A percentile compares a stretch with the other conserved stretches of the same genome.
Evolutionary conservation across 2,888 invertebrate genomes (phyloP).

Genomic region (Drosophila niveifrons): DNA sequence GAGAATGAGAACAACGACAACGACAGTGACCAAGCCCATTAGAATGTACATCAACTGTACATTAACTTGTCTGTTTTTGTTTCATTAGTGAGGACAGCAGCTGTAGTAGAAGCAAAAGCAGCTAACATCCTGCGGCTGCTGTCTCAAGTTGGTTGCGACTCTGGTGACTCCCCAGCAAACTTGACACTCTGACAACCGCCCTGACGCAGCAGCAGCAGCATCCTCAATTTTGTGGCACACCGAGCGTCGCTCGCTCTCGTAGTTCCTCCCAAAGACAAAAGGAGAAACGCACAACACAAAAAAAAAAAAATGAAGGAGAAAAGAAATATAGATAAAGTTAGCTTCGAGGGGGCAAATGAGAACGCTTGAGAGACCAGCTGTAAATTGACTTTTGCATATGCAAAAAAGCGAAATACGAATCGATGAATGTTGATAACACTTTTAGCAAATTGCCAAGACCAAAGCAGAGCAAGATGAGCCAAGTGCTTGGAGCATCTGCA

Average conservation of each 20-base stretch:
- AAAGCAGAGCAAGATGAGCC: slow-evolving; percentile 11
- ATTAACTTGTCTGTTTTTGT: slow-evolving; percentile 81
- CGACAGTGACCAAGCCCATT: slow-evolving; percentile 52
- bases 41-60: slow-evolving; percentile 79
- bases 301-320: neutral
- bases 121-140: slow-evolving; percentile 65
- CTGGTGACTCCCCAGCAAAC: slow-evolving; percentile 47
- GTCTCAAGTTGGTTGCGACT: slow-evolving; percentile 56
- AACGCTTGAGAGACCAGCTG: slow-evolving; percentile 30
- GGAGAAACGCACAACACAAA: too few species aligned
- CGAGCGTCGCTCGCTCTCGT: slow-evolving; percentile 1
- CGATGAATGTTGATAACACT: slow-evolving; percentile 50
- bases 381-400: slow-evolving; percentile 66
- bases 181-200: slow-evolving; percentile 62
- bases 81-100: slow-evolving; percentile 70
- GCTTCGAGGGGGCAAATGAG: slow-evolving; percentile 1
- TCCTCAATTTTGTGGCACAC: slow-evolving; percentile 21
- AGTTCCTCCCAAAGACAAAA: slow-evolving; percentile 3
- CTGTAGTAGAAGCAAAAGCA: slow-evolving; percentile 20
- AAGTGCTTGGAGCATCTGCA: neutral
- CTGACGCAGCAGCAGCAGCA: slow-evolving; percentile 17
- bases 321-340: neutral
- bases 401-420: slow-evolving; percentile 14
- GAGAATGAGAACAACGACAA: neutral
- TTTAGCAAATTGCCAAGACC: slow-evolving; percentile 44